Base-by-base conservation (phyloP, 2,113 vertebrate species). In the Oxygymnocypris stewartii region DNA sequence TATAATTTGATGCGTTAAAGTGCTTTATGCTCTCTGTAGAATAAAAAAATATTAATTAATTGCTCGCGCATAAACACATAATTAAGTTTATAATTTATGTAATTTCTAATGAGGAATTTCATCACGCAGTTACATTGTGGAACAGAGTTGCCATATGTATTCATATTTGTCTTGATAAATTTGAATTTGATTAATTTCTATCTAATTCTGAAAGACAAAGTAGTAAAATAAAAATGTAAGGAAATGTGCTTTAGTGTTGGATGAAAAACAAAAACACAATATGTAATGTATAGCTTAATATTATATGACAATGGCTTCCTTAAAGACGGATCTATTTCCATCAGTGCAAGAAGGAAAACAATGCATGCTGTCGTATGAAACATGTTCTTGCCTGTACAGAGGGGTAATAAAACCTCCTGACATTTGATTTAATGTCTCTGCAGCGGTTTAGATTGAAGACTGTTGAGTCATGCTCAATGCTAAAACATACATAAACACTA, bases 371-470 rank as follows among this genome's bases (percentile, higher is more conserved):
- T 35, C 23, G 42, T 23, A 61, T 9, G 10, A 20, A 59, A 42
- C 37, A 42, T 74, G 20, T 74, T 74, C 44, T n/a, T 13, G 71
- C 37, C 2, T 23, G 20, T n/a, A 42, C 37, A 42, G 71, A 74
- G 23, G 20, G 20, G 44, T 74, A 44, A 63, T 40, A 80, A 79
- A 63, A 57, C 12, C 12, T 80, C 35, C 0, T 80, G 23, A 40
- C 57, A 35, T 63, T 63, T 63, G 37, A 61, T 80, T 80, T 63
- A 80, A 80, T 63, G 79, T 63, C 57, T 80, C 51, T 79, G 51
- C 25, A 59, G 77, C n/a, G 9, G n/a, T 59, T 59, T 13, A n/a
- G 77, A 59, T 79, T 59, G 25, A 80, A 63, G 35, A 59, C 59
- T 73, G 20, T n/a, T 0, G 5, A 44, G 71, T 44, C 71, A 2